Conservation (phyloP, 92 coral and sea anemone genomes). For the Galaxea fascicularis region DNA sequence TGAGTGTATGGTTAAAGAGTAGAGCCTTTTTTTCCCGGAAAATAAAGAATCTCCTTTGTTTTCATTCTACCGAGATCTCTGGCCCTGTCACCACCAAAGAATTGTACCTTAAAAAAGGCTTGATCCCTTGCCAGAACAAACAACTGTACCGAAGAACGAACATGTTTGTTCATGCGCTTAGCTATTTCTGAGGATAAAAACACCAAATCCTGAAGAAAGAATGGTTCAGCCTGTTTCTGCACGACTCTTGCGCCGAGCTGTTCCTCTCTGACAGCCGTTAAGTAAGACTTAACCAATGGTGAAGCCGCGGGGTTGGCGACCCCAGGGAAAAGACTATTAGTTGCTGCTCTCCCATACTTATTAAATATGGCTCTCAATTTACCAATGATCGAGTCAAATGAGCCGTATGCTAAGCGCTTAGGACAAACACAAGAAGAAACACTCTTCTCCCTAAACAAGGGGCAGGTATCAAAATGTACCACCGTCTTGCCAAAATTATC, state of each 20-base stretch:
- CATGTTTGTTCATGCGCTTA: constrained; percentile 12
- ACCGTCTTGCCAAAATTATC: constrained; percentile 22
- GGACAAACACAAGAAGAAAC: constrained; percentile 22
- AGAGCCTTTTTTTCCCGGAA: constrained; percentile 9
- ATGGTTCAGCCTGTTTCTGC: constrained; percentile 51
- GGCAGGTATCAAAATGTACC: constrained; percentile 35
- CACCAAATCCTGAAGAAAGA: constrained; percentile 44
- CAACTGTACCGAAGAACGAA: neutral
- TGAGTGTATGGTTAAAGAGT: neutral
- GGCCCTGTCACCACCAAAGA: constrained; percentile 53
- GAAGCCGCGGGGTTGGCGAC: constrained; percentile 21
- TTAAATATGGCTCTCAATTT: constrained; percentile 2
- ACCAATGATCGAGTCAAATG: constrained; percentile 29
- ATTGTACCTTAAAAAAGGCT: constrained; percentile 48
- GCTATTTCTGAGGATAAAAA: constrained; percentile 32
- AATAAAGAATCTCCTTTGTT: constrained; percentile 33
- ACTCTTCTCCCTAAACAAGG: constrained; percentile 12
- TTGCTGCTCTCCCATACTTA: neutral
- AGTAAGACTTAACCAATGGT: neutral
- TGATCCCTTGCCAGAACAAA: constrained; percentile 43
- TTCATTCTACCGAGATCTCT: constrained; percentile 40
- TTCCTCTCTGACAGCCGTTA: constrained; percentile 45
- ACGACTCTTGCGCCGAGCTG: constrained; percentile 31
- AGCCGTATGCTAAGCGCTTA: constrained; percentile 19
- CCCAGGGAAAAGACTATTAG: constrained; percentile 1